These are phyloP conservation scores for Chouioia cunea DNA, from an alignment of 2,888 invertebrate species.

Conservation along the genomic window DNA sequence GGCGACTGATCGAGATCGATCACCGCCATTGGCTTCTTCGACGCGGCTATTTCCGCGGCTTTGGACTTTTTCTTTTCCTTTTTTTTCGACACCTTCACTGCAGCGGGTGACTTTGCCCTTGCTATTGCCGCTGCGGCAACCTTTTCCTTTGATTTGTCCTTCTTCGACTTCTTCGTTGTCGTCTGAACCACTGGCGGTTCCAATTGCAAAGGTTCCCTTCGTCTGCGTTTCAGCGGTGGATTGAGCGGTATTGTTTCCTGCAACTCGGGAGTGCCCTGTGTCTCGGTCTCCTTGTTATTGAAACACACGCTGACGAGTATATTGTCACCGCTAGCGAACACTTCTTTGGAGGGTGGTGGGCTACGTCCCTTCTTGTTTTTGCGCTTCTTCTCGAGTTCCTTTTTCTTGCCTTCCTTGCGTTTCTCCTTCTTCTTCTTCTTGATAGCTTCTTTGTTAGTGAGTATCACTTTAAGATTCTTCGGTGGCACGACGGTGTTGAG, in stretches of 20 bases:
- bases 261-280: slow-evolving; percentile 55
- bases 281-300: slow-evolving; percentile 74
- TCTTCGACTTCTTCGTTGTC: slow-evolving; percentile 65
- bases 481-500: slow-evolving; percentile 68
- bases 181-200: slow-evolving; percentile 55
- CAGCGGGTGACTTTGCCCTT: slow-evolving; percentile 31
- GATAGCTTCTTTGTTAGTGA: slow-evolving; percentile 72
- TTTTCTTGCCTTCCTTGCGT: slow-evolving; percentile 60
- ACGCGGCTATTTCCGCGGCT: slow-evolving; percentile 69
- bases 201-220: slow-evolving; percentile 63
- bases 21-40: slow-evolving; percentile 84
- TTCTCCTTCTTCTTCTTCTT: slow-evolving; percentile 70
- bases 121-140: slow-evolving; percentile 60
- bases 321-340: slow-evolving; percentile 93
- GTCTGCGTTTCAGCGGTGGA: slow-evolving; percentile 67
- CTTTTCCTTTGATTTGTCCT: slow-evolving; percentile 67
- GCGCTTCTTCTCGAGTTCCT: slow-evolving; percentile 64
- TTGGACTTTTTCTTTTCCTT: slow-evolving; percentile 67
- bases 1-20: slow-evolving; percentile 89
- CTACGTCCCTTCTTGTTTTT: slow-evolving; percentile 69
- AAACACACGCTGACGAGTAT: slow-evolving; percentile 94
- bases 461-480: slow-evolving; percentile 73
- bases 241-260: slow-evolving; percentile 63
- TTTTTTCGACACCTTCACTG: slow-evolving; percentile 55
- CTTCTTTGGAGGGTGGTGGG: slow-evolving; percentile 85